phyloP scores from a whole-genome alignment of 2,888 invertebrate genomes.

The Acanthosepion esculentum region DNA sequence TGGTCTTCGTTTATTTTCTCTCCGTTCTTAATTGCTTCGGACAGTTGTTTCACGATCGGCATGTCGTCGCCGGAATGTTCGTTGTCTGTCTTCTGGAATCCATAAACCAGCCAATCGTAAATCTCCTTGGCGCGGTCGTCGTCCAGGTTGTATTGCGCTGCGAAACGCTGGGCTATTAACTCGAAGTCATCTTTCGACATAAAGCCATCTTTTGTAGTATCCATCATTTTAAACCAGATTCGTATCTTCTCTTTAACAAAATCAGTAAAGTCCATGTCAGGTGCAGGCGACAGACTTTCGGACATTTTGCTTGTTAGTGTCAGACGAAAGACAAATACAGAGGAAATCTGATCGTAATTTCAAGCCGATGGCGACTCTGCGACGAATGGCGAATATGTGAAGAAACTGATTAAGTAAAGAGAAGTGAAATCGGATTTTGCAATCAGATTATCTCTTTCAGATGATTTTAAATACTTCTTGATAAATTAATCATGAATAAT shows the following conservation, averaged over 20 bases:
- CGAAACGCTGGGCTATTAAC: slow-evolving; percentile 59
- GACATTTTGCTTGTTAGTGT: background rate
- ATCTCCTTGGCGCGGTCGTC: slow-evolving; percentile 56
- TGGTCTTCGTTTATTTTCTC: slow-evolving; percentile 60
- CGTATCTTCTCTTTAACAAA: slow-evolving; percentile 58
- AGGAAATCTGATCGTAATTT: background rate
- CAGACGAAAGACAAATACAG: background rate
- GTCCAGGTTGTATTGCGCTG: slow-evolving; percentile 57
- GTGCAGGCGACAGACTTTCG: background rate
- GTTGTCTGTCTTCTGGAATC: slow-evolving; percentile 56
- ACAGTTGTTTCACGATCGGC: slow-evolving; percentile 55
- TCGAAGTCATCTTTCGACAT: slow-evolving; percentile 58
- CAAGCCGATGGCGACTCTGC: background rate
- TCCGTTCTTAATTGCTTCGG: slow-evolving; percentile 56
- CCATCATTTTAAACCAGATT: slow-evolving; percentile 62
- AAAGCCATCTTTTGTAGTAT: slow-evolving; percentile 60
- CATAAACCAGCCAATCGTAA: slow-evolving; percentile 60
- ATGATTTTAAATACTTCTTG: no score
- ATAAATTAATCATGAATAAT: no score
- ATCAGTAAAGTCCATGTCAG: slow-evolving; percentile 47
- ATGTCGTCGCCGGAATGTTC: slow-evolving; percentile 51
- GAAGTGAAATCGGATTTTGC: background rate
- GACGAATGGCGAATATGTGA: background rate
- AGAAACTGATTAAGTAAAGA: background rate
- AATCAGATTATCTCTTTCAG: background rate